Conservation (phyloP, 1,140 invertebrate species). For the Hypothenemus hampei region DNA sequence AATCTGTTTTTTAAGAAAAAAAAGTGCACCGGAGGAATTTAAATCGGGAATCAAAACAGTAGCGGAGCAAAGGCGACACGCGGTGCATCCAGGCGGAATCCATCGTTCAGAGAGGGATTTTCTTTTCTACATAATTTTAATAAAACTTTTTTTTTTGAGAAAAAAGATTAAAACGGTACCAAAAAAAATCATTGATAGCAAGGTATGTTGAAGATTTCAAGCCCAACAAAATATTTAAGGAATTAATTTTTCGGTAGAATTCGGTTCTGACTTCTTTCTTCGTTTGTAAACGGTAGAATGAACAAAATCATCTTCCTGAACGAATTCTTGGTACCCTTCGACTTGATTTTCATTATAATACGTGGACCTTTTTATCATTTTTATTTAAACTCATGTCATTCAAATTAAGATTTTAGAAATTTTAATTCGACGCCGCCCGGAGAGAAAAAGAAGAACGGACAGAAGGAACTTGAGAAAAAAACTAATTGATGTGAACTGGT, state of each 20-base stretch:
- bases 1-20: too few species aligned
- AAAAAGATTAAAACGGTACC: too few species aligned
- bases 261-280: background rate
- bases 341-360: conserved; percentile 31
- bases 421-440: conserved; percentile 24
- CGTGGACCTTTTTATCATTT: conserved; percentile 30
- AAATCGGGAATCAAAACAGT: conserved; percentile 44
- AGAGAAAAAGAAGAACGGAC: background rate
- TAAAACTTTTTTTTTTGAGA: too few species aligned
- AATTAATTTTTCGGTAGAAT: background rate
- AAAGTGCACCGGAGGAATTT: conserved; percentile 41
- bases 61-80: conserved; percentile 41
- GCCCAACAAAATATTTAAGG: too few species aligned
- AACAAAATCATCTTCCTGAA: conserved; percentile 34
- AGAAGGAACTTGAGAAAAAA: conserved; percentile 2
- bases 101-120: too few species aligned
- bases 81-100: conserved; percentile 38
- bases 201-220: too few species aligned
- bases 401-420: conserved; percentile 34
- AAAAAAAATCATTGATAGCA: too few species aligned
- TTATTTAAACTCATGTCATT: conserved; percentile 35
- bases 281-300: conserved; percentile 28
- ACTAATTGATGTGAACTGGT: conserved; percentile 20
- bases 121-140: too few species aligned
- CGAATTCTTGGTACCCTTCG: conserved; percentile 38